Evolutionary conservation across 2,888 invertebrate genomes (phyloP).

Genomic region (Agrochola lota): DNA sequence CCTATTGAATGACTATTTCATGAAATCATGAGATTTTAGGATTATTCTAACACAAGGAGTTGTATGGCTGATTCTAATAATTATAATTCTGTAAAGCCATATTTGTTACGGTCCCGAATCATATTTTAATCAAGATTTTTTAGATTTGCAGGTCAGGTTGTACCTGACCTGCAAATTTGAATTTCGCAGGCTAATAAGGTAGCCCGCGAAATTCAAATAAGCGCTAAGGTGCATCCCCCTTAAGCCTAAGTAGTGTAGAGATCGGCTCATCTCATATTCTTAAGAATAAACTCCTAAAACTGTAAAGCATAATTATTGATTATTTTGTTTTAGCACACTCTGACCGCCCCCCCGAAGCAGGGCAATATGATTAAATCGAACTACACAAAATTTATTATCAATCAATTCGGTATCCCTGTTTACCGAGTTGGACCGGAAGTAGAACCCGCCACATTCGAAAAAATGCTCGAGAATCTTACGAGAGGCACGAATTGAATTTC

Average conservation of each 20-base stretch:
- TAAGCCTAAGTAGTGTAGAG: background rate
- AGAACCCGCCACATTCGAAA: conserved; percentile 4
- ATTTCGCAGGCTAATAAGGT: too few relatives aligned
- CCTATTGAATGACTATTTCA: too few relatives aligned
- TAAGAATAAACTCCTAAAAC: background rate
- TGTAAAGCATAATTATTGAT: background rate
- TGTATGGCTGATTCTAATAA: too few relatives aligned
- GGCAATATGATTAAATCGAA: conserved; percentile 46
- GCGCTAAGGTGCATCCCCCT: too few relatives aligned
- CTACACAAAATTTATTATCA: conserved; percentile 54
- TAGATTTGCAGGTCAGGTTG: too few relatives aligned
- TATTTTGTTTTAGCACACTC: conserved; percentile 27
- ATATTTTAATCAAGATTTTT: too few relatives aligned
- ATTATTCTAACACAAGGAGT: too few relatives aligned
- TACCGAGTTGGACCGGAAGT: conserved; percentile 35
- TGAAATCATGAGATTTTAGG: too few relatives aligned
- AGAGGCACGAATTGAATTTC: background rate
- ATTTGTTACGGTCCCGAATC: too few relatives aligned
- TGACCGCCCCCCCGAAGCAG: background rate
- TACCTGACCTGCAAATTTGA: too few relatives aligned
- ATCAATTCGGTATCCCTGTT: conserved; percentile 33
- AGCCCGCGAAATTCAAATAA: too few relatives aligned
- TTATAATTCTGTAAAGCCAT: too few relatives aligned
- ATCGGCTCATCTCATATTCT: background rate
- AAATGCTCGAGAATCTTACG: conserved; percentile 12